A percentile compares a stretch with the other conserved stretches of the same genome.
These are phyloP conservation scores for Papilio xuthus DNA, from an alignment of 1,140 invertebrate genomes.

Conservation along the genomic window DNA sequence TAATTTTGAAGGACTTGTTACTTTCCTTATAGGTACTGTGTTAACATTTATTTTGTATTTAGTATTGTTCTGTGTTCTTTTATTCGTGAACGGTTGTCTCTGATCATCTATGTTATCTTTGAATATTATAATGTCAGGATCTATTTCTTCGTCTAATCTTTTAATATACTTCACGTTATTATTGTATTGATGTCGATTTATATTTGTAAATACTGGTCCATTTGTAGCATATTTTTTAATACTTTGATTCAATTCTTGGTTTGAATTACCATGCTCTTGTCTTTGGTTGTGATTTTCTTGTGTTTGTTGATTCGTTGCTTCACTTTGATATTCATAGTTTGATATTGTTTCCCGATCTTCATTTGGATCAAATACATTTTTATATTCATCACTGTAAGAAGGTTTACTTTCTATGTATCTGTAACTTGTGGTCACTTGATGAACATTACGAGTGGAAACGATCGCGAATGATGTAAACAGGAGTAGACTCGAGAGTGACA, in stretches of 20 bases:
- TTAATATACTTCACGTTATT: not conserved
- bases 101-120: not conserved
- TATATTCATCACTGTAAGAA: not conserved
- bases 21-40: slow-evolving; percentile 2
- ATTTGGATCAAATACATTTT: not conserved
- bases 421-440: not conserved
- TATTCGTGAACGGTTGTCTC: not conserved
- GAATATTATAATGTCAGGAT: not conserved
- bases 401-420: not conserved
- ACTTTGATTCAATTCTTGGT: not conserved
- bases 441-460: not conserved
- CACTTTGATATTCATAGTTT: not conserved
- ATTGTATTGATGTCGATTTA: not conserved
- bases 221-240: not conserved
- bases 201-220: not conserved
- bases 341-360: not conserved
- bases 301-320: no score
- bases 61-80: slow-evolving; percentile 1
- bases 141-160: not conserved
- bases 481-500: not conserved
- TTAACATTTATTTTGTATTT: not conserved
- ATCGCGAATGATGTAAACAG: not conserved
- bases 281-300: not conserved
- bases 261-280: not conserved
- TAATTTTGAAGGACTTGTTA: not conserved